phyloP scores from a whole-genome alignment of 1,140 invertebrate genomes.

The Drosophila repletoides region DNA sequence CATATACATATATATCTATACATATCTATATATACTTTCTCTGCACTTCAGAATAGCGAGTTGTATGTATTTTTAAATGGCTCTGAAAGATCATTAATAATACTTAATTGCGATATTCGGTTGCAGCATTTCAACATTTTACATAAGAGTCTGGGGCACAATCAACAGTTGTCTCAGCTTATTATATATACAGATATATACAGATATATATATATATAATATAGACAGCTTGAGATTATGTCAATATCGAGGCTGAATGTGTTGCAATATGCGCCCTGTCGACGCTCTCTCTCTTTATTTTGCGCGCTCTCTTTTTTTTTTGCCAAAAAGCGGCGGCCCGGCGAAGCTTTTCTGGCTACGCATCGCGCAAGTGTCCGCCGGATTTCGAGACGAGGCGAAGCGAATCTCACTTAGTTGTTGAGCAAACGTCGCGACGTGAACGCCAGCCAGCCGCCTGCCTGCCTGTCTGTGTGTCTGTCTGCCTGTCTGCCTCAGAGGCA shows the following conservation, averaged over 20 bases:
- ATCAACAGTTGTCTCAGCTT: conserved; percentile 39
- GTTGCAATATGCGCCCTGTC: conserved; percentile 24
- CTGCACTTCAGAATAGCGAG: too few relatives aligned
- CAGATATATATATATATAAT: conserved; percentile 4
- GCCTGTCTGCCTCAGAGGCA: conserved; percentile 19
- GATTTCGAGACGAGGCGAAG: neutral
- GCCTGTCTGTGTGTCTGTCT: too few relatives aligned
- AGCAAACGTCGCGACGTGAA: conserved; percentile 58
- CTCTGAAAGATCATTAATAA: conserved; percentile 73
- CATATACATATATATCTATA: neutral
- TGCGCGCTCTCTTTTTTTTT: conserved; percentile 23
- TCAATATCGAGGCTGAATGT: conserved; percentile 35
- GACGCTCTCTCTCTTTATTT: neutral
- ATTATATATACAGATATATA: conserved; percentile 13
- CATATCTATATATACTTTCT: conserved; percentile 1
- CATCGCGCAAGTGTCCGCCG: conserved; percentile 36
- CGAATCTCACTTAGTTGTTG: conserved; percentile 58
- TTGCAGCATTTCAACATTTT: conserved; percentile 39
- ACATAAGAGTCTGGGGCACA: conserved; percentile 47
- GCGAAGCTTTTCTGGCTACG: conserved; percentile 58
- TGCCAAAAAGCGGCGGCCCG: conserved; percentile 27
- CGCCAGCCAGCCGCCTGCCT: conserved; percentile 49
- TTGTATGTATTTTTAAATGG: conserved; percentile 64
- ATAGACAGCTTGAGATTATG: conserved; percentile 25
- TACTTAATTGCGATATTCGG: conserved; percentile 57